Conservation (phyloP, 2,113 vertebrate genomes). For the Oryzias curvinotus region DNA sequence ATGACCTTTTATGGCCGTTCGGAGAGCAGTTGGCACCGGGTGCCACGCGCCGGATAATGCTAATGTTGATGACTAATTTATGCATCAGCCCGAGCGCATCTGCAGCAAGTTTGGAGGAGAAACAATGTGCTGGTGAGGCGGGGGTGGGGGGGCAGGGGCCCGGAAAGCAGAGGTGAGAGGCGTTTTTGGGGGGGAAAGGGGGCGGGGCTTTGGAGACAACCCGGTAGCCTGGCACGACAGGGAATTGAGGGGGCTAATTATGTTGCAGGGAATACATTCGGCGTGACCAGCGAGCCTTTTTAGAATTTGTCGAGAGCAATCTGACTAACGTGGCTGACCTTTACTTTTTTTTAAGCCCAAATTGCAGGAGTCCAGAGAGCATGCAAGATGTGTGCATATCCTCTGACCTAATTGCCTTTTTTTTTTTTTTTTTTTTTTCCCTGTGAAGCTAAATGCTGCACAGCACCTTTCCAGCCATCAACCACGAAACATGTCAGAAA, state of each 20-base stretch:
- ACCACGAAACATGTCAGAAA: constrained; percentile 8
- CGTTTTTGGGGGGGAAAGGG: constrained; percentile 60
- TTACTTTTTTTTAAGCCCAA: constrained; percentile 65
- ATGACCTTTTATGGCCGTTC: constrained; percentile 99
- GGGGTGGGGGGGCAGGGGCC: constrained; percentile 33
- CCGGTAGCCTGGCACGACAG: constrained; percentile 52
- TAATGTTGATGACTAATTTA: constrained; percentile 98
- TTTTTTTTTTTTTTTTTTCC: constrained; percentile 39
- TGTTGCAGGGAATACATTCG: constrained; percentile 77
- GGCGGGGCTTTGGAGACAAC: constrained; percentile 62
- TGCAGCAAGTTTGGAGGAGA: constrained; percentile 67
- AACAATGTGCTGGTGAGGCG: constrained; percentile 54
- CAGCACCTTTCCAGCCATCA: constrained; percentile 4
- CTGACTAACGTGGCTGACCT: constrained; percentile 75
- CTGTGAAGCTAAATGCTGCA: constrained; percentile 21
- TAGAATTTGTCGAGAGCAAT: constrained; percentile 74
- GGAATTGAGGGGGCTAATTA: constrained; percentile 78
- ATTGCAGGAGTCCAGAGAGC: constrained; percentile 67
- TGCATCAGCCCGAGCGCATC: constrained; percentile 80
- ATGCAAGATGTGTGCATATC: constrained; percentile 73
- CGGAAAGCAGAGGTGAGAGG: constrained; percentile 71
- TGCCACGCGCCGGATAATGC: constrained; percentile 88
- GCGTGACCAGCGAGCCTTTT: constrained; percentile 73
- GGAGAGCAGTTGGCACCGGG: constrained; percentile 97
- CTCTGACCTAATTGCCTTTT: constrained; percentile 62